Base-by-base conservation (phyloP, 2,797 vertebrate species). In the Oophaga sylvatica region DNA sequence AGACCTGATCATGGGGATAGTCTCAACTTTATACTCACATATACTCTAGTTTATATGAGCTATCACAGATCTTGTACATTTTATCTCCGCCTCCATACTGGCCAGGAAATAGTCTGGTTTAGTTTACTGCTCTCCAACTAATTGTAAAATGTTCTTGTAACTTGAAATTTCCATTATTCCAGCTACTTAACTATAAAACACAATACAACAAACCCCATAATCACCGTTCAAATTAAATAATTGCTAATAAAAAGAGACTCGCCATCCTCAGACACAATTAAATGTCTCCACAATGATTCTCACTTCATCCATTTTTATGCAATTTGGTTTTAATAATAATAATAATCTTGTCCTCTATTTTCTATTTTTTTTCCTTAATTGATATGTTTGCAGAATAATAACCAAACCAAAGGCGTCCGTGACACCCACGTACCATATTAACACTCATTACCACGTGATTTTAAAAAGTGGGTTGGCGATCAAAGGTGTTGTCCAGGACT, bases 141-240 rank as follows among this genome's bases (percentile, higher is more conserved):
- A 75, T 75, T 75, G 71, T 75, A 48, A 75, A 75, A 48, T 13
- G 71, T 75, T 48, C 71, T 75, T 48, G 68, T 70, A 31, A 35
- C 29, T 35, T 31, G 11, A 75, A n/a, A 75, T 75, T n/a, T 75
- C 20, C 71, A 75, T 45, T 48, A 75, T 22, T 53, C 41, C 41
- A 48, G 11, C 20, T 41, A 75, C 45, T 75, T 75, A 48, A n/a
- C 35, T 75, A 75, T 75, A 12, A 22, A 75, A 75, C 31, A 75
- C 41, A 75, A 53, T 35, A 75, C 71, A 75, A 75, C 41, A 75
- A 75, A 75, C 19, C 35, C 71, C 13, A 10, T 48, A 75, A 75
- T 48, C 71, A 75, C 20, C 20, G n/a, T 53, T 48, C 71, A 48
- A 48, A n/a, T 75, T 11, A 75, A 53, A 75, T 75, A 48, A 75